These are phyloP conservation scores for Erythrocercus mccallii DNA, from an alignment of 2,113 vertebrate genomes.

Conservation along the genomic window DNA sequence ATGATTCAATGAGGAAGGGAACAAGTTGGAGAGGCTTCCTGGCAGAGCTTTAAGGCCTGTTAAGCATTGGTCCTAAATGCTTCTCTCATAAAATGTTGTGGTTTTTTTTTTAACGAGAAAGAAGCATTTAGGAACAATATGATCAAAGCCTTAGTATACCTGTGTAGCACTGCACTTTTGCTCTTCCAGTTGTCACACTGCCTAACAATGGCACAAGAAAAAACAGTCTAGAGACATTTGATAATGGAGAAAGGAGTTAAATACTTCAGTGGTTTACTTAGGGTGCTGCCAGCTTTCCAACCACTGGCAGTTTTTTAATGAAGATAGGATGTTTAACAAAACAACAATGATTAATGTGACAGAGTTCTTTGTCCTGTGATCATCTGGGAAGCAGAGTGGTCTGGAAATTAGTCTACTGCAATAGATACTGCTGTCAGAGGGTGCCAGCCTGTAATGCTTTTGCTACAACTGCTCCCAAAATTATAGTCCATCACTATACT, in stretches of 20 bases:
- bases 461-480: not conserved
- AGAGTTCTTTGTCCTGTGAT: conserved; percentile 13
- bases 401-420: not conserved
- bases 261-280: conserved; percentile 4
- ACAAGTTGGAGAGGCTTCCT: not conserved
- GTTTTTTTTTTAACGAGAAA: too few relatives aligned
- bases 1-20: not conserved
- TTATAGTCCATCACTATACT: not conserved
- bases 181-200: not conserved
- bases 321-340: conserved; percentile 28
- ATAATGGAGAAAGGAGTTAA: not conserved
- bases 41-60: not conserved
- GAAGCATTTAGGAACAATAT: not conserved
- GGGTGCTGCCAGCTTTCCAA: not conserved
- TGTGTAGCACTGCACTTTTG: not conserved
- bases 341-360: not conserved
- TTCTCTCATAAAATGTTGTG: too few relatives aligned
- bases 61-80: too few relatives aligned
- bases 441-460: not conserved
- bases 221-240: not conserved
- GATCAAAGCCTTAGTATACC: not conserved
- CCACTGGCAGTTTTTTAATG: not conserved
- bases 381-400: not conserved
- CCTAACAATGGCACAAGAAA: not conserved
- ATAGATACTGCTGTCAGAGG: not conserved